Conservation (phyloP, 2,113 vertebrate genomes). For the Alethe diademata region DNA sequence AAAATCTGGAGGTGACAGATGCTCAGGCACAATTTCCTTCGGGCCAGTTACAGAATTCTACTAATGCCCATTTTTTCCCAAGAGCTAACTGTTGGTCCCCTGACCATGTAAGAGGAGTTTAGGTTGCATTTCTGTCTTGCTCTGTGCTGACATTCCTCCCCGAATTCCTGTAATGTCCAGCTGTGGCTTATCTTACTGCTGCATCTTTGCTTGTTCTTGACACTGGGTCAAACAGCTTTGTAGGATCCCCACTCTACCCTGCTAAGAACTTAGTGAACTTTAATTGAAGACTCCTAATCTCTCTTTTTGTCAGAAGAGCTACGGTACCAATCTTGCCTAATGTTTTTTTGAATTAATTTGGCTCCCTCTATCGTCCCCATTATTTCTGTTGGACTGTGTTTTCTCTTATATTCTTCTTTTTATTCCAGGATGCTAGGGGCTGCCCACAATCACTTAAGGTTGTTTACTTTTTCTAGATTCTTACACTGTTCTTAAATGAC, state of each 20-base stretch:
- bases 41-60: neutral
- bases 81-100: neutral
- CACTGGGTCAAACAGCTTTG: constrained; percentile 64
- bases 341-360: constrained; percentile 65
- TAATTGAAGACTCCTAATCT: constrained; percentile 41
- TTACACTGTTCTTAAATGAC: neutral
- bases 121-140: neutral
- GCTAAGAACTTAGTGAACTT: constrained; percentile 34
- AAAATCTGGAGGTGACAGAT: neutral
- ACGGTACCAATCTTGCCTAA: constrained; percentile 14
- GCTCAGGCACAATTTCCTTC: neutral
- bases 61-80: neutral
- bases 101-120: neutral
- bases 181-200: constrained; percentile 42
- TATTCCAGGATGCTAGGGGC: neutral
- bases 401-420: constrained; percentile 32
- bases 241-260: neutral
- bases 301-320: constrained; percentile 29
- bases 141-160: constrained; percentile 29
- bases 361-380: constrained; percentile 64
- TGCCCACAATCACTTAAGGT: neutral
- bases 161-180: constrained; percentile 56
- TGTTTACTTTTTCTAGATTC: neutral
- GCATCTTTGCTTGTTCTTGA: constrained; percentile 61
- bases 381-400: neutral